Percentiles rank a stretch among this genome's conserved stretches.
These are phyloP conservation scores for Cydia amplana DNA, from an alignment of 1,140 invertebrate genomes.

Conservation along the genomic window DNA sequence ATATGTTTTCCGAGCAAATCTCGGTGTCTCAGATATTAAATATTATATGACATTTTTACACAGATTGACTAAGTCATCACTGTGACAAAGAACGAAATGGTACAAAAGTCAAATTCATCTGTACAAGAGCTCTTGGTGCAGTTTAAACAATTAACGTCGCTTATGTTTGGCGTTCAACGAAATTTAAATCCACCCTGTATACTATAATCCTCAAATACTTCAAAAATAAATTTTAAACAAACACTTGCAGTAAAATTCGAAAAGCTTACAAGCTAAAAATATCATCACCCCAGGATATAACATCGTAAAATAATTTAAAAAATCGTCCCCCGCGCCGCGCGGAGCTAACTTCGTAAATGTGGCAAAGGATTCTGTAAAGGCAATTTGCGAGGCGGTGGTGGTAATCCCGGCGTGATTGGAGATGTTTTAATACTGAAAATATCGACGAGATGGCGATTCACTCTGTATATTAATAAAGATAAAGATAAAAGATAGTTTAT, in stretches of 20 bases:
- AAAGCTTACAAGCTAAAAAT: neutral
- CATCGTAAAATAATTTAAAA: conserved; percentile 4
- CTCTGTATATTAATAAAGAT: neutral
- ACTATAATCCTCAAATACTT: no score
- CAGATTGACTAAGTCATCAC: no score
- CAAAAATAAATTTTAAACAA: neutral
- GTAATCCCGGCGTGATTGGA: conserved; percentile 21
- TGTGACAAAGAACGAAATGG: no score
- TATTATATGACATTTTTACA: no score
- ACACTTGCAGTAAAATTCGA: neutral
- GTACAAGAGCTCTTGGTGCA: no score
- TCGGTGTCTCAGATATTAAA: no score
- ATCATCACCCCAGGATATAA: neutral
- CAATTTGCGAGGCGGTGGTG: conserved; percentile 22
- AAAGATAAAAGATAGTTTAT: no score
- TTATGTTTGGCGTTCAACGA: no score
- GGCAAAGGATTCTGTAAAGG: conserved; percentile 24
- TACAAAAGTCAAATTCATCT: no score
- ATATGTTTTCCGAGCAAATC: no score
- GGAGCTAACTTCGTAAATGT: conserved; percentile 27
- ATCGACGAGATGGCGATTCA: neutral
- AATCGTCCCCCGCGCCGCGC: neutral
- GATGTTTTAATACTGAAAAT: conserved; percentile 23
- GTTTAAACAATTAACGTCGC: no score
- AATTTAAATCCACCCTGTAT: no score